These are phyloP conservation scores for Orgyia antiqua DNA, from an alignment of 2,888 invertebrate species.

Conservation along the genomic window DNA sequence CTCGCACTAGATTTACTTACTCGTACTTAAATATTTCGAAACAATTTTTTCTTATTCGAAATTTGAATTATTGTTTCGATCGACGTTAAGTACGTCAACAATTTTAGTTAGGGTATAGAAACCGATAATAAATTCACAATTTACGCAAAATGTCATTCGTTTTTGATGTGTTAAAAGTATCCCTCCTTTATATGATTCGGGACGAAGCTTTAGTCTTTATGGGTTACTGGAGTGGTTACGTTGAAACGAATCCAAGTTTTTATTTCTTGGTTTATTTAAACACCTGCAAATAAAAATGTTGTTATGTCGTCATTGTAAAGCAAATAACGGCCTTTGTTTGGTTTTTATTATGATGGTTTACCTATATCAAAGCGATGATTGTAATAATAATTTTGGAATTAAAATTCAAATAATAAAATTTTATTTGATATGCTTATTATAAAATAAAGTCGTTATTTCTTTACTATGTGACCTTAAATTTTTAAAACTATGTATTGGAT, in stretches of 20 bases:
- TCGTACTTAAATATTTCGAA: no score
- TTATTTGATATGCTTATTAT: no score
- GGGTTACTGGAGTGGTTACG: conserved; percentile 49
- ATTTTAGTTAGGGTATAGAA: no score
- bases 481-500: no score
- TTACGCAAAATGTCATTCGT: conserved; percentile 58
- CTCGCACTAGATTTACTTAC: no score
- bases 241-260: conserved; percentile 61
- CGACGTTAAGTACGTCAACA: no score
- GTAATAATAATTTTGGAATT: no score
- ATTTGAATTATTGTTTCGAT: no score
- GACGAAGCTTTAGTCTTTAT: conserved; percentile 51
- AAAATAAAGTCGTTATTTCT: no score
- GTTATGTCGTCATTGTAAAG: conserved; percentile 1
- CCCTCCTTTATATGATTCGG: conserved; percentile 60
- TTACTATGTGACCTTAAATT: no score
- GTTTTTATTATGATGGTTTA: neutral
- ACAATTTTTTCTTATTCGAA: no score
- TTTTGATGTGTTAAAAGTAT: conserved; percentile 59
- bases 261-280: conserved; percentile 59
- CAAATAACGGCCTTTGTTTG: neutral
- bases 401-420: no score
- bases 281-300: conserved; percentile 30
- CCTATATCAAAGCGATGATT: neutral
- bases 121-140: conserved; percentile 48